Percentiles rank a stretch among this genome's conserved stretches.
These are phyloP conservation scores for Hydriomena furcata DNA, from an alignment of 2,888 invertebrate species.

Conservation along the genomic window DNA sequence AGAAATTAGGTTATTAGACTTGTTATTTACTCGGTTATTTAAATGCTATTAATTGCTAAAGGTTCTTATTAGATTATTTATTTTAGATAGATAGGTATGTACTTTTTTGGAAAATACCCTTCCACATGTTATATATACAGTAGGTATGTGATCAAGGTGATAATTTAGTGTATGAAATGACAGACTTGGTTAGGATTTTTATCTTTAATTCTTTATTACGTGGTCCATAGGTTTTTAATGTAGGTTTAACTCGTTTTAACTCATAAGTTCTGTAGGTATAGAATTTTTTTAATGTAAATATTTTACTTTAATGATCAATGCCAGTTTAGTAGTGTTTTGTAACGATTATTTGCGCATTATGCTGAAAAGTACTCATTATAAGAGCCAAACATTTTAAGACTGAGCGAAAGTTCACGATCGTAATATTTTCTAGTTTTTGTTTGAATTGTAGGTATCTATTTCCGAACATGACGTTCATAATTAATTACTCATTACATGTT, in stretches of 20 bases:
- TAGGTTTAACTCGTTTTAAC: too few relatives aligned
- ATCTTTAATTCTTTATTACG: conserved; percentile 43
- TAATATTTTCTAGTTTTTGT: conserved; percentile 40
- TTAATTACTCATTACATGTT: conserved; percentile 1
- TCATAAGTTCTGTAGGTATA: conserved; percentile 41
- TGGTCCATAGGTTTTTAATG: conserved; percentile 47
- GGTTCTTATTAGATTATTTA: conserved; percentile 46
- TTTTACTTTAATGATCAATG: conserved; percentile 27
- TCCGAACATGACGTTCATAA: conserved; percentile 1
- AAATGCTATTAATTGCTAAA: not conserved
- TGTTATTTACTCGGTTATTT: too few relatives aligned
- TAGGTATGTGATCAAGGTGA: conserved; percentile 68
- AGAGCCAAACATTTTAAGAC: conserved; percentile 82
- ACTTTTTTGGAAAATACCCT: conserved; percentile 50
- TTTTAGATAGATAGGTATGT: conserved; percentile 38
- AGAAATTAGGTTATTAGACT: conserved; percentile 59
- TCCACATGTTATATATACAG: conserved; percentile 55
- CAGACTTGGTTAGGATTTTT: conserved; percentile 59
- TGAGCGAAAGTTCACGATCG: conserved; percentile 70
- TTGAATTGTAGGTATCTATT: conserved; percentile 7
- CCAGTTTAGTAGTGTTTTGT: conserved; percentile 30
- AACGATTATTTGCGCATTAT: conserved; percentile 36
- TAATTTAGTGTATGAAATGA: conserved; percentile 53
- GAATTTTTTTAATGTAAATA: conserved; percentile 55
- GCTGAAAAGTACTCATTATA: conserved; percentile 65